phyloP scores from a whole-genome alignment of 2,797 vertebrate species.

The Cryptoprocta ferox region DNA sequence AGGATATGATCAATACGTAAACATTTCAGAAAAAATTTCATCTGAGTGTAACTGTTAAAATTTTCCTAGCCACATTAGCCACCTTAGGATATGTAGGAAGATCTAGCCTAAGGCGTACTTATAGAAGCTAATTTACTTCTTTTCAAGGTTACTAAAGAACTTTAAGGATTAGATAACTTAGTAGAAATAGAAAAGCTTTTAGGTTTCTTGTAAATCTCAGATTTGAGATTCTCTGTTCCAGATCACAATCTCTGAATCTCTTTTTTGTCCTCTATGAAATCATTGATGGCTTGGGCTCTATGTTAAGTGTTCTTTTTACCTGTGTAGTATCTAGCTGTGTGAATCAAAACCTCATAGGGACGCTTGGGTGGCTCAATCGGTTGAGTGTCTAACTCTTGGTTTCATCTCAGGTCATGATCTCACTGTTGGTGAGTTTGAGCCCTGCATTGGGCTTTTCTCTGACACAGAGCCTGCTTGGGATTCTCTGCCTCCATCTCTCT shows the following conservation, averaged over 20 bases:
- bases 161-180: conserved; percentile 1
- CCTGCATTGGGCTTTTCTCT: too few relatives aligned
- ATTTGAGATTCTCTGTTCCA: conserved; percentile 22
- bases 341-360: background rate
- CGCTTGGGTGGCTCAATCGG: too few relatives aligned
- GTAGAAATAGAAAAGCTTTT: background rate
- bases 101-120: background rate
- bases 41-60: background rate
- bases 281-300: background rate
- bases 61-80: background rate
- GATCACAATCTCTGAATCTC: background rate
- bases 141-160: background rate
- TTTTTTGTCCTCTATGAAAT: conserved; percentile 24
- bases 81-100: background rate
- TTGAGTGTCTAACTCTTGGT: too few relatives aligned
- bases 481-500: too few relatives aligned
- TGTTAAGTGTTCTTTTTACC: background rate
- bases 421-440: too few relatives aligned
- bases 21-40: background rate
- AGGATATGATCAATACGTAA: conserved; percentile 12
- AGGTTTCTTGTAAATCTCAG: background rate
- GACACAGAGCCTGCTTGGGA: too few relatives aligned
- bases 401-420: too few relatives aligned
- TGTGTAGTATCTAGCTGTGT: background rate
- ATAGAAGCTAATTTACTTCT: background rate